Evolutionary conservation across 2,888 invertebrate genomes (phyloP), one percentile per base, ranked within the genome.

Genomic region (Anodontia alba): DNA sequence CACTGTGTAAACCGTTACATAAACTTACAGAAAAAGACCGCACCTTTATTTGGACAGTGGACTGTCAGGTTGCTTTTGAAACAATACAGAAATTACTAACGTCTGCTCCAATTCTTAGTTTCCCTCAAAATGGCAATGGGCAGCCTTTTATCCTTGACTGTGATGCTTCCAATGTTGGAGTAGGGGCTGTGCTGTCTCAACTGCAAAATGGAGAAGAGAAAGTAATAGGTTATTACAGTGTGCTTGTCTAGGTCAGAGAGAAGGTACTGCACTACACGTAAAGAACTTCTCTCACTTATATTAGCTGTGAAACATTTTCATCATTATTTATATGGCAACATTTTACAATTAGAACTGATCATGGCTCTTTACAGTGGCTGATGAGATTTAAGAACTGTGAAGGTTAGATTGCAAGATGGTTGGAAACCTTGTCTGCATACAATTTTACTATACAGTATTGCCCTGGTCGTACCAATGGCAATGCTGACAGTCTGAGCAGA

Each of bases 1-100:
- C 42, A 1, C 80, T 88, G 2, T 87, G 86, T 1, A 69, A 71
- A 31, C 88, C 85, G 15, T 51, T 89, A 8, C 76, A 81, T 29
- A 49, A 76, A 51, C 73, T 87, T 17, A 70, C 69, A 17, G 71
- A 74, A 66, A n/a, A 75, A 77, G 46, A 51, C 43, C 46, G 12
- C 0, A 46, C 26, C 10, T 84, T 87, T 57, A 10, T 67, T 8
- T 86, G 86, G 86, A 68, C 49, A n/a, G 46, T 29, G 26, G 71
- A 67, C 67, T 83, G 54, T 31, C 62, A 57, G 26, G 33, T 1
- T 66, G 84, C 46, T 0, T 69, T 69, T 69, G 38, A 36, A 8
- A 29, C 12, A 7, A 15, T 68, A 33, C 31, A 68, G 33, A 7
- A 33, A 38, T 33, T n/a, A 20, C 69, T 69, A 17, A 69, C 69